Conservation (phyloP, 2,113 vertebrate species). For the Pholis gunnellus region DNA sequence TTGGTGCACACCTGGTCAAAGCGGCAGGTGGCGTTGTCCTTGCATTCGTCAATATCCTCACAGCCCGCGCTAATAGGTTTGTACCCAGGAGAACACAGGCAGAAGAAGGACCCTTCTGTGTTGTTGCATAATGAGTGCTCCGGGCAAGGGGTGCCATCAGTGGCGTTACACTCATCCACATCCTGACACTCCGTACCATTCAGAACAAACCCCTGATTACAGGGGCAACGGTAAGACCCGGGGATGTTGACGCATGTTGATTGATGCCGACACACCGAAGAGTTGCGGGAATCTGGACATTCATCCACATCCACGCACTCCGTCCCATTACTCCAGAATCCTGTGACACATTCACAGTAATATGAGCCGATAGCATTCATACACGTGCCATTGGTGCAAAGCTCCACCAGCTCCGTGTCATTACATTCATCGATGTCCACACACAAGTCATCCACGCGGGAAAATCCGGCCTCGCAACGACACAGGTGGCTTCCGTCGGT, state of each 20-base stretch:
- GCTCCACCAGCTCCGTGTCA: conserved; percentile 6
- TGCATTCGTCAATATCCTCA: conserved; percentile 83
- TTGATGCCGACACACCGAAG: conserved; percentile 73
- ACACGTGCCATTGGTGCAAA: conserved; percentile 81
- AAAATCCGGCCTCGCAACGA: conserved; percentile 81
- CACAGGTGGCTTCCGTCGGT: conserved; percentile 78
- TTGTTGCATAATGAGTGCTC: conserved; percentile 81
- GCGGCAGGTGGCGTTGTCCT: conserved; percentile 71
- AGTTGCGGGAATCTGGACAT: conserved; percentile 70
- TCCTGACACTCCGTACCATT: conserved; percentile 79
- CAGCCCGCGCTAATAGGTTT: conserved; percentile 56
- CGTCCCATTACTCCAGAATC: conserved; percentile 81
- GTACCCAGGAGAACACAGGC: conserved; percentile 78
- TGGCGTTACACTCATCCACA: conserved; percentile 78
- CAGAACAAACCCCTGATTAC: conserved; percentile 77
- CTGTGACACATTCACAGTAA: conserved; percentile 79
- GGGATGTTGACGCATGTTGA: conserved; percentile 79
- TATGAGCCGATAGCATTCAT: conserved; percentile 83
- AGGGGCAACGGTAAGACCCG: conserved; percentile 83
- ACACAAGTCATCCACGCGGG: conserved; percentile 64
- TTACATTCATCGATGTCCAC: conserved; percentile 84
- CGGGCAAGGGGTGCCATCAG: conserved; percentile 65
- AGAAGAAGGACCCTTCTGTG: conserved; percentile 80
- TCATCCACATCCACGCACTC: conserved; percentile 84
- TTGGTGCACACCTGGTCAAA: conserved; percentile 84